Base-by-base conservation (phyloP, 2,113 vertebrate genomes). In the Phocoena phocoena region DNA sequence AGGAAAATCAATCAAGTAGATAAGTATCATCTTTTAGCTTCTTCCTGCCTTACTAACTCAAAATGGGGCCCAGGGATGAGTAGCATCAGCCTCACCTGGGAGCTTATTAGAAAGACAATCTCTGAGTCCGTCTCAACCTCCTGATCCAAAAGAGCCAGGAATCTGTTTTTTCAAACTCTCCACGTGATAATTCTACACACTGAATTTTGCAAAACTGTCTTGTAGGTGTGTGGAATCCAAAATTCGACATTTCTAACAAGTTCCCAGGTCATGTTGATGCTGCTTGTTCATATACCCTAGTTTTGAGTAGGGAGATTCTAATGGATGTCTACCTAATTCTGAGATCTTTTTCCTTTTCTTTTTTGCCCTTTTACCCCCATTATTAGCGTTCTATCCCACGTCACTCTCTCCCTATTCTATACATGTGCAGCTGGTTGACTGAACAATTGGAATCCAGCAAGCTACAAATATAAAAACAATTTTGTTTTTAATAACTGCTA, bases 301-400 rank as follows among this genome's bases (percentile, higher is more conserved):
- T 17, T 44, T 83, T 58, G 28, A 68, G 10, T 36, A 36, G 6
- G 74, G 15, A 88, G n/a, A 1, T 58, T 94, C n/a, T 83, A 74
- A 47, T 18, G 9, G 36, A 67, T 5, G 0, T 11, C n/a, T 41
- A 77, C 3, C 33, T 55, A 93, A 26, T 71, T 92, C n/a, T 65
- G 33, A 68, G 11, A 36, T 7, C n/a, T 26, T 60, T 55, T 67
- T 36, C 50, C 25, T 26, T 47, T 76, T 31, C 3, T 58, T 71
- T 26, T 47, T 28, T 47, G 26, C 5, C 1, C 21, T 11, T 14
- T 12, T 3, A 7, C 31, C 3, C 5, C 8, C 20, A 36, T n/a
- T 87, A 9, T 73, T 55, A 41, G 15, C 8, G 63, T 77, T 90
- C 21, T 50, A 58, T 31, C 15, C 14, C 60, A 90, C 6, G 47